Conservation (phyloP, 2,797 vertebrate species). For the Poecilia wingei region DNA sequence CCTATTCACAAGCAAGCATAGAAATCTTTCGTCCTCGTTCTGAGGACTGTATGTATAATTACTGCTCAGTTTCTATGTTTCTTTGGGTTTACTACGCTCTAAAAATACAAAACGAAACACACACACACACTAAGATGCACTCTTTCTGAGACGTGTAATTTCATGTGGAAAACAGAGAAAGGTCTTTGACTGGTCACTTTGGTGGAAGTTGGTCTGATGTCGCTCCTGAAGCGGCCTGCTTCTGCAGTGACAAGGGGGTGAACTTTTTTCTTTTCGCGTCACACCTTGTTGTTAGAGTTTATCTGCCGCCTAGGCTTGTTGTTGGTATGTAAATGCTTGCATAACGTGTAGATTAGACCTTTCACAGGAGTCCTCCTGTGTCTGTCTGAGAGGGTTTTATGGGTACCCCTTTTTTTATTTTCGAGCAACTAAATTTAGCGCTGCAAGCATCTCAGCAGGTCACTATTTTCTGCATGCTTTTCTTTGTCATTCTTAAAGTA, state of each 20-base stretch:
- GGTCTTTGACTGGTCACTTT: conserved; percentile 34
- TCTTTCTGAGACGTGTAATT: conserved; percentile 14
- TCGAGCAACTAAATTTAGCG: conserved; percentile 2
- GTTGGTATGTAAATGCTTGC: conserved; percentile 77
- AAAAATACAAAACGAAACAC: conserved; percentile 50
- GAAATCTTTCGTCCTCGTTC: conserved; percentile 44
- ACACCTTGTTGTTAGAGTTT: conserved; percentile 74
- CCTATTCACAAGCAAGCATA: conserved; percentile 45
- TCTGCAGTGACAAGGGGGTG: conserved; percentile 45
- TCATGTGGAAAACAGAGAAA: conserved; percentile 18
- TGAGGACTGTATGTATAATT: conserved; percentile 70
- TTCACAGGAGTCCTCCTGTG: conserved; percentile 29
- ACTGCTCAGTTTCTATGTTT: conserved; percentile 56
- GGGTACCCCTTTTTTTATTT: conserved; percentile 21
- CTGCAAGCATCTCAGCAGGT: conserved; percentile 1
- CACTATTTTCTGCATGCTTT: conserved; percentile 6
- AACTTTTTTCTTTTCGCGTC: conserved; percentile 58
- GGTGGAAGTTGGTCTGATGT: conserved; percentile 43
- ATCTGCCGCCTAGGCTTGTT: conserved; percentile 79
- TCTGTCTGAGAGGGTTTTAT: conserved; percentile 27
- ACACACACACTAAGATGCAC: conserved; percentile 19
- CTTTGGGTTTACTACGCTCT: conserved; percentile 47
- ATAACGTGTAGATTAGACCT: conserved; percentile 42
- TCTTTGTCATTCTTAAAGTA: conserved; percentile 2
- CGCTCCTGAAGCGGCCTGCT: conserved; percentile 25